Conservation (phyloP, 2,888 invertebrate genomes). For the Microdon myrmicae region DNA sequence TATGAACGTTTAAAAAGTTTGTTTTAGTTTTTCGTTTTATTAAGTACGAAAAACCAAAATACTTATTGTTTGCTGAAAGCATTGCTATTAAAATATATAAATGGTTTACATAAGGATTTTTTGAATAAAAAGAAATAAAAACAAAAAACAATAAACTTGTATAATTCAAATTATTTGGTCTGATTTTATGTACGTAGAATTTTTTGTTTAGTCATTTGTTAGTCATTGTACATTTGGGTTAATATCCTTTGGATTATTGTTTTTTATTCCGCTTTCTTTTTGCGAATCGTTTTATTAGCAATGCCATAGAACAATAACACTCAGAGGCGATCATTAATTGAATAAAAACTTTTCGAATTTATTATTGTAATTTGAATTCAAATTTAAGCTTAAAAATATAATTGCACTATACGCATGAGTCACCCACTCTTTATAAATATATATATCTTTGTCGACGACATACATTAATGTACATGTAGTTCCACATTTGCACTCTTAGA, state of each 20-base stretch:
- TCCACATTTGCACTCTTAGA: constrained; percentile 45
- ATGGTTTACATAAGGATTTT: constrained; percentile 32
- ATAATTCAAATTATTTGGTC: constrained; percentile 34
- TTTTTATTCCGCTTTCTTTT: no score
- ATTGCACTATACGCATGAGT: constrained; percentile 68
- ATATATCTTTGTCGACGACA: constrained; percentile 24
- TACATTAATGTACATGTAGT: no score
- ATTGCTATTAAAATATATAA: constrained; percentile 45
- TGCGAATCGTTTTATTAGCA: constrained; percentile 51
- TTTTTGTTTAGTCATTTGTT: constrained; percentile 37
- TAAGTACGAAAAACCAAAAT: constrained; percentile 57
- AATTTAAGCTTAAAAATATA: constrained; percentile 65
- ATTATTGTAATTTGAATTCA: constrained; percentile 31
- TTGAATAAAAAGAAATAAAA: constrained; percentile 27
- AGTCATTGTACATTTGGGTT: constrained; percentile 24
- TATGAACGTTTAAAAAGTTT: no score
- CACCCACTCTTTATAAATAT: constrained; percentile 61
- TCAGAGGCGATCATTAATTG: no score
- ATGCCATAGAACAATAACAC: constrained; percentile 42
- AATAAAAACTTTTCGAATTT: constrained; percentile 32
- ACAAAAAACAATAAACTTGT: no score
- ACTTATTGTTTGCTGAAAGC: constrained; percentile 40
- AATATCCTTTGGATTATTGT: no score
- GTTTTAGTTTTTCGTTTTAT: no score
- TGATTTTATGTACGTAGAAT: constrained; percentile 41